phyloP scores from a whole-genome alignment of 23 tunicate species.

The Diplosoma virens region DNA sequence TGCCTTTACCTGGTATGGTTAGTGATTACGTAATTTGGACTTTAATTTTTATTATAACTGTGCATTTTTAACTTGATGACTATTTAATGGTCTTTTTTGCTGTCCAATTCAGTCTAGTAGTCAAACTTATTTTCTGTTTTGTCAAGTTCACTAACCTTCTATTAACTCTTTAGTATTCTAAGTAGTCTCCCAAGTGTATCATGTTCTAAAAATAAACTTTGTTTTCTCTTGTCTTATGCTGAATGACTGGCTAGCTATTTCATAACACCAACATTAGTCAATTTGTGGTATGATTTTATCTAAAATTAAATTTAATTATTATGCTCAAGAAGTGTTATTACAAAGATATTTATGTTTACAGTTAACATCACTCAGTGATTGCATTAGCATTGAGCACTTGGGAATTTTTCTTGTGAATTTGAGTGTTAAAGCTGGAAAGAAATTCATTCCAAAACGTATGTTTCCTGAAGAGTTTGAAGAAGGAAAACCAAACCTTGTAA shows the following conservation, averaged over 20 bases:
- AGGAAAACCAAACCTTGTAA: constrained; percentile 55
- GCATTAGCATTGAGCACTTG: constrained; percentile 68
- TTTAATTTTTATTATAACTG: too few relatives aligned
- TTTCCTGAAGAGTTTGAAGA: constrained; percentile 15
- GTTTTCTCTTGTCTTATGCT: neutral
- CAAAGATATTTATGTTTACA: constrained; percentile 6
- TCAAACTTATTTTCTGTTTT: too few relatives aligned
- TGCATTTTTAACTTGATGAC: too few relatives aligned
- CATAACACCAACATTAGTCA: neutral
- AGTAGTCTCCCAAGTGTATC: too few relatives aligned
- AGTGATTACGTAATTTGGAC: too few relatives aligned
- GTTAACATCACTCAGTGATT: constrained; percentile 63
- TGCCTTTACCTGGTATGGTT: too few relatives aligned
- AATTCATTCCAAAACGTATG: neutral
- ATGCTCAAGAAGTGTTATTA: neutral
- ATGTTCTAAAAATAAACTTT: neutral
- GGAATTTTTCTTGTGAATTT: constrained; percentile 38
- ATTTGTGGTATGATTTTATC: neutral
- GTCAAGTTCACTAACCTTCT: too few relatives aligned
- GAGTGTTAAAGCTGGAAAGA: neutral
- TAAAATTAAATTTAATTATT: neutral
- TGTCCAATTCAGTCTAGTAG: too few relatives aligned
- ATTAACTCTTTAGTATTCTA: too few relatives aligned
- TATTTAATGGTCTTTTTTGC: too few relatives aligned
- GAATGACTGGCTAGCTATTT: neutral